Evolutionary conservation across 1,140 invertebrate species (phyloP).

Genomic region (Calephelis virginiensis): DNA sequence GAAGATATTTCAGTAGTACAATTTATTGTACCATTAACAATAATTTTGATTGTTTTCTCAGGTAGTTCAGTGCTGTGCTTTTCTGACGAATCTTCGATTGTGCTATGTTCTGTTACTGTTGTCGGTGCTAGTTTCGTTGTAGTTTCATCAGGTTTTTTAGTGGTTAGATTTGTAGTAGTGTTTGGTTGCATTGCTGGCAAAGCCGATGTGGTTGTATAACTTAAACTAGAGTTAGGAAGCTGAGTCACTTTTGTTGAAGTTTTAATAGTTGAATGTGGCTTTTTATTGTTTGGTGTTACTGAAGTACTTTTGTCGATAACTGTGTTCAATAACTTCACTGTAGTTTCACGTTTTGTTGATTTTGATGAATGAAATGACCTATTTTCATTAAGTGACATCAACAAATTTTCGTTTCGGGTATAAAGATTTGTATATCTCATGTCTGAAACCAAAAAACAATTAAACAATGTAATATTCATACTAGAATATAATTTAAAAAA

Average conservation of each 20-base stretch:
- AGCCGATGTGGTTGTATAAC: neutral
- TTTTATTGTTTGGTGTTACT: constrained; percentile 42
- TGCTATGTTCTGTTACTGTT: constrained; percentile 23
- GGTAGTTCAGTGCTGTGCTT: constrained; percentile 47
- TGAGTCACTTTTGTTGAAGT: constrained; percentile 54
- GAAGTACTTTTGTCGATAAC: constrained; percentile 40
- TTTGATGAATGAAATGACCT: constrained; percentile 52
- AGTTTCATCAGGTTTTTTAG: constrained; percentile 24
- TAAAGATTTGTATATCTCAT: constrained; percentile 24
- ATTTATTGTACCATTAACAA: constrained; percentile 68
- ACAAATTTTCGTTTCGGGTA: constrained; percentile 26
- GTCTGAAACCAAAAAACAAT: constrained; percentile 19
- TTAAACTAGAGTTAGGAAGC: constrained; percentile 25
- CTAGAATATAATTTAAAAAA: neutral
- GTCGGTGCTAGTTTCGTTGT: constrained; percentile 24
- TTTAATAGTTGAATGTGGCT: constrained; percentile 42
- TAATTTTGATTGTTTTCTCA: constrained; percentile 55
- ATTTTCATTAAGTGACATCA: constrained; percentile 39
- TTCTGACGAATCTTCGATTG: constrained; percentile 32
- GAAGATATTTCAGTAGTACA: constrained; percentile 67
- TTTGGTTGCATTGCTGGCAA: constrained; percentile 23
- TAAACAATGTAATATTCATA: neutral
- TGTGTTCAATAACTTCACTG: constrained; percentile 35
- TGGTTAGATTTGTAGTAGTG: constrained; percentile 23
- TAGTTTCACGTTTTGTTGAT: constrained; percentile 46